Conservation (phyloP, 1,140 invertebrate species). For the Schlechtendalia chinensis region DNA sequence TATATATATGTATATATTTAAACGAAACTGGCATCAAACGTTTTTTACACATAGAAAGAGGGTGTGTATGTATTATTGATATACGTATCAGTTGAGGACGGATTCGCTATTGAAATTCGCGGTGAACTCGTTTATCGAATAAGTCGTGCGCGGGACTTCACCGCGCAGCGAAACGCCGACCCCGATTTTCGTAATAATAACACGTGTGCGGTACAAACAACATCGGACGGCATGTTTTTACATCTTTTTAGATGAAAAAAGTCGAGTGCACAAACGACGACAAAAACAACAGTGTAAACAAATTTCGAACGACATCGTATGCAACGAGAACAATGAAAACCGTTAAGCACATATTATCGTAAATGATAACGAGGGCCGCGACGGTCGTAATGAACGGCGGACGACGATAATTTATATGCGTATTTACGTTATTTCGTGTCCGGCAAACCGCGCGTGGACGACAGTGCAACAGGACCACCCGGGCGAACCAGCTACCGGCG, state of each 20-base stretch:
- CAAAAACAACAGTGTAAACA: no score
- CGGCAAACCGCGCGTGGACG: background rate
- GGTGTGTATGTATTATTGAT: no score
- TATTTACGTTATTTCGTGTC: conserved; percentile 3
- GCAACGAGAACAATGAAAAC: conserved; percentile 20
- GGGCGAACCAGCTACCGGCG: conserved; percentile 26
- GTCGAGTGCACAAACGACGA: no score
- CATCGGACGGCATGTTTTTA: no score
- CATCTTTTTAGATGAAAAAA: conserved; percentile 19
- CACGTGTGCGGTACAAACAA: background rate
- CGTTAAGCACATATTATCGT: background rate
- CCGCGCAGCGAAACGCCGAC: background rate
- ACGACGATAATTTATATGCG: no score
- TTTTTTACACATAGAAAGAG: no score
- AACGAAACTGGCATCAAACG: background rate
- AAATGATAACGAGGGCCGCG: background rate
- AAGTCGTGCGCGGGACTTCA: background rate
- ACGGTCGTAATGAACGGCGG: conserved; percentile 29
- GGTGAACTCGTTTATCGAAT: background rate
- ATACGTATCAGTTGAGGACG: background rate
- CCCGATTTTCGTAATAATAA: background rate
- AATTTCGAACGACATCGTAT: no score
- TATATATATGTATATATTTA: no score
- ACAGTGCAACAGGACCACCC: conserved; percentile 19
- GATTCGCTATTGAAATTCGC: conserved; percentile 6